Evolutionary conservation across 2,113 vertebrate genomes (phyloP).

Genomic region (Micromys minutus): DNA sequence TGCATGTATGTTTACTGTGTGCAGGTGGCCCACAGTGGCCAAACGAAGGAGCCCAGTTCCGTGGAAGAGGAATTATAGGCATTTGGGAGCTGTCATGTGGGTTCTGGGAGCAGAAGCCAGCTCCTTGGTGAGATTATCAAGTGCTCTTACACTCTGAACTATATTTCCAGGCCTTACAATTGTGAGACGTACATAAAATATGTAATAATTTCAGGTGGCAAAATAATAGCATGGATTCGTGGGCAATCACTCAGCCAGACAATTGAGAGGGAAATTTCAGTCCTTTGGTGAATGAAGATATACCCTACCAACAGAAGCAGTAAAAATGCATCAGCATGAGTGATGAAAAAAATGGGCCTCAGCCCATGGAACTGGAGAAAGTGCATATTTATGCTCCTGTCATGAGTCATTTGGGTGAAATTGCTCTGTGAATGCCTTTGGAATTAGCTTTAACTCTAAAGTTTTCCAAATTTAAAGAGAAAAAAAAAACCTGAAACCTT

Average conservation of each 20-base stretch:
- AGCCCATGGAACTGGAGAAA: constrained; percentile 58
- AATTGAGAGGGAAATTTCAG: background rate
- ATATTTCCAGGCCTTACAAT: background rate
- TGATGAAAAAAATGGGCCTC: constrained; percentile 58
- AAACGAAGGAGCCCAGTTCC: background rate
- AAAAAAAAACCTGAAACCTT: background rate
- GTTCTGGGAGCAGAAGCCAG: background rate
- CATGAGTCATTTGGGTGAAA: constrained; percentile 65
- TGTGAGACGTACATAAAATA: constrained; percentile 9
- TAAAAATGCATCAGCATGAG: constrained; percentile 20
- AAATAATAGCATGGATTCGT: background rate
- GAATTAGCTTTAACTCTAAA: constrained; percentile 58
- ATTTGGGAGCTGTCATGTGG: background rate
- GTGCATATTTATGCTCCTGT: constrained; percentile 56
- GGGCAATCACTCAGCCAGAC: constrained; percentile 4
- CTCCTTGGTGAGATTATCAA: background rate
- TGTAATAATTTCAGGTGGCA: background rate
- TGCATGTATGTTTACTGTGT: background rate
- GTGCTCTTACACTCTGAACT: background rate
- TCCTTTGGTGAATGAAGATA: constrained; percentile 51
- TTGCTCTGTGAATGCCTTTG: constrained; percentile 15
- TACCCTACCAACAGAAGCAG: constrained; percentile 31
- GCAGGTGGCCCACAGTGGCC: background rate
- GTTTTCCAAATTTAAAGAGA: constrained; percentile 27
- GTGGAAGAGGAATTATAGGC: background rate